Conservation (phyloP, 2,888 invertebrate genomes). For the Meta bourneti region DNA sequence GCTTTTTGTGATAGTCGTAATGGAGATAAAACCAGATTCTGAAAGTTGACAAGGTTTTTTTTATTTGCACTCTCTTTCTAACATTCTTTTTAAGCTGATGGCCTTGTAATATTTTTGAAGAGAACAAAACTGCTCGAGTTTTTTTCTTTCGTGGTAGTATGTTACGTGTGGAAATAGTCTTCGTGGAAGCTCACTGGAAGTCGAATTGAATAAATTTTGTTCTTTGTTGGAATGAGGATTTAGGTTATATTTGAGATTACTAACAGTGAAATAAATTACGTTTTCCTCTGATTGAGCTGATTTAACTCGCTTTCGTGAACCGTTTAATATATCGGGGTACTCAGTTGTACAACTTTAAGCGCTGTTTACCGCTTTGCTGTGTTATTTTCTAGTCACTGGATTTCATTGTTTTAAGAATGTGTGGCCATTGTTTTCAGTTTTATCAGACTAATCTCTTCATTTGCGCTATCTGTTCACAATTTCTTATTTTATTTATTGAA, state of each 20-base stretch:
- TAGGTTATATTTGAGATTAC: not conserved
- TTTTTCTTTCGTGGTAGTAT: not conserved
- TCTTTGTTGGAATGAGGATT: constrained; percentile 33
- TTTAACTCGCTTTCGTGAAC: too few species aligned
- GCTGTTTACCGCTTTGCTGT: too few species aligned
- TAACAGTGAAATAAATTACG: too few species aligned
- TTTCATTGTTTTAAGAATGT: too few species aligned
- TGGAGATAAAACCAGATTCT: constrained; percentile 31
- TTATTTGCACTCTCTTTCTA: not conserved
- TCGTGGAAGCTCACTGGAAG: not conserved
- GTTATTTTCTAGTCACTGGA: too few species aligned
- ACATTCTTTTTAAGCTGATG: constrained; percentile 35
- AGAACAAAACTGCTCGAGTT: not conserved
- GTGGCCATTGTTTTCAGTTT: too few species aligned
- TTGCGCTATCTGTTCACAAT: too few species aligned
- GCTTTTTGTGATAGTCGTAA: not conserved
- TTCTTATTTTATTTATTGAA: too few species aligned
- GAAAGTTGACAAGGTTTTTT: constrained; percentile 32
- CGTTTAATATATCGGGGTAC: too few species aligned
- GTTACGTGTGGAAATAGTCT: not conserved
- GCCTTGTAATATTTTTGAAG: constrained; percentile 7
- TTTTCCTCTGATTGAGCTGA: too few species aligned
- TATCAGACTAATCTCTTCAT: too few species aligned
- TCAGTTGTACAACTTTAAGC: too few species aligned
- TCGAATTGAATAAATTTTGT: constrained; percentile 40